Conservation (phyloP, 2,113 vertebrate species). For the Brachyhypopomus occidentalis region DNA sequence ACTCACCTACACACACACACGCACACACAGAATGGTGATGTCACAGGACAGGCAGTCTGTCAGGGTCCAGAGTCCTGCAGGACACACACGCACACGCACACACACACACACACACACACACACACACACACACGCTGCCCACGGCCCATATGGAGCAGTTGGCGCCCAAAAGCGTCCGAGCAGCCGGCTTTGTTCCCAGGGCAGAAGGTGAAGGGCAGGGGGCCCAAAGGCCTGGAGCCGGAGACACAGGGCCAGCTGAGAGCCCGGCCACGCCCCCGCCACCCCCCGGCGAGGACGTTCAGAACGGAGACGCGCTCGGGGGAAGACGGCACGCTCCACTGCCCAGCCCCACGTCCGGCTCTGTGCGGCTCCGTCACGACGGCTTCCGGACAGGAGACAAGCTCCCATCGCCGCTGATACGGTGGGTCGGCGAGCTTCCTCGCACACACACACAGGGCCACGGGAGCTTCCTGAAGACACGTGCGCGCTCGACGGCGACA, state of each 20-base stretch:
- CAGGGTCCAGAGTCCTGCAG: constrained; percentile 48
- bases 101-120: neutral
- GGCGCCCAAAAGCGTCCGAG: constrained; percentile 75
- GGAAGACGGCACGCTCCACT: no score
- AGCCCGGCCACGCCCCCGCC: constrained; percentile 45
- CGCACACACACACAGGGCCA: no score
- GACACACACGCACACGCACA: constrained; percentile 52
- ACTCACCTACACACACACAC: constrained; percentile 40
- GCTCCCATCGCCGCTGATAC: no score
- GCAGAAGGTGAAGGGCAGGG: constrained; percentile 78
- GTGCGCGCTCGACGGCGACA: no score
- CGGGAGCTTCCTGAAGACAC: no score
- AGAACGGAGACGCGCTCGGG: constrained; percentile 27
- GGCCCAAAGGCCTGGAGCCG: constrained; percentile 54
- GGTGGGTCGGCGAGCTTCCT: no score
- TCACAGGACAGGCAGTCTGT: constrained; percentile 35
- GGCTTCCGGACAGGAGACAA: no score
- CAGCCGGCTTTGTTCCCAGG: constrained; percentile 76
- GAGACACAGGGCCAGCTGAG: constrained; percentile 67
- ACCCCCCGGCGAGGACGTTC: constrained; percentile 44
- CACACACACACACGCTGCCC: constrained; percentile 57
- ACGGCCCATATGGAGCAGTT: constrained; percentile 79
- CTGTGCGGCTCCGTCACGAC: no score
- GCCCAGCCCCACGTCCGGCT: no score
- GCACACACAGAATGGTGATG: constrained; percentile 25